phyloP scores from a whole-genome alignment of 2,797 vertebrate genomes.

The Phoebastria nigripes region DNA sequence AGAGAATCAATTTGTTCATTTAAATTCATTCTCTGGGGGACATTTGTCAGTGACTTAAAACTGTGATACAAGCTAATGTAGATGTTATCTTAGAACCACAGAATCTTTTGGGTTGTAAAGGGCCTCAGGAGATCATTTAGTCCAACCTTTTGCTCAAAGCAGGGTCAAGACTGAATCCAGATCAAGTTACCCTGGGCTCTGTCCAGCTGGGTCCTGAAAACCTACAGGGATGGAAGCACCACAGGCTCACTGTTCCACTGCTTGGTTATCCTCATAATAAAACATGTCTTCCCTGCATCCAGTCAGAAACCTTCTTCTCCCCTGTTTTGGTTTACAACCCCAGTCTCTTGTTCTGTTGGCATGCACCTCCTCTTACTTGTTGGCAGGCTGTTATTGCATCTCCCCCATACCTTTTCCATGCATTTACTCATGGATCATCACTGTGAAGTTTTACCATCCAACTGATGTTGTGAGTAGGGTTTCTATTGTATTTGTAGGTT shows the following conservation, averaged over 20 bases:
- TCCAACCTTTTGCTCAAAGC: not conserved
- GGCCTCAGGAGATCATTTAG: not conserved
- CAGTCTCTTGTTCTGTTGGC: not conserved
- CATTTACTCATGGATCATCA: not conserved
- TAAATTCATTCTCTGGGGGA: not conserved
- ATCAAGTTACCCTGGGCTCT: not conserved
- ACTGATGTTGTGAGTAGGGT: not conserved
- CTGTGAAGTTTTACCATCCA: not conserved
- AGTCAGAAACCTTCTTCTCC: not conserved
- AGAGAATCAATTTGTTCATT: not conserved
- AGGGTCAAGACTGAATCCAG: not conserved
- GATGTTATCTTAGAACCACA: not conserved
- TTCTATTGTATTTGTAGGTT: not conserved
- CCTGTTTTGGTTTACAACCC: not conserved
- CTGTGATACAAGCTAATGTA: not conserved
- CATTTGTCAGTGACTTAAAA: not conserved
- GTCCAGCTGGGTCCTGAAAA: not conserved
- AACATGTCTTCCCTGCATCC: not conserved
- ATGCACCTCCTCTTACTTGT: not conserved
- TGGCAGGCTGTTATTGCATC: not conserved
- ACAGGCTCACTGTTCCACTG: not conserved
- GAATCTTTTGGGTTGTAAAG: not conserved
- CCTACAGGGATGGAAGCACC: not conserved
- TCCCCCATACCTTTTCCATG: not conserved
- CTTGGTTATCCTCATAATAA: not conserved